A percentile compares a stretch with the other conserved stretches of the same genome.
phyloP scores from a whole-genome alignment of 1,140 invertebrate genomes.

The Gryon sp. region DNA sequence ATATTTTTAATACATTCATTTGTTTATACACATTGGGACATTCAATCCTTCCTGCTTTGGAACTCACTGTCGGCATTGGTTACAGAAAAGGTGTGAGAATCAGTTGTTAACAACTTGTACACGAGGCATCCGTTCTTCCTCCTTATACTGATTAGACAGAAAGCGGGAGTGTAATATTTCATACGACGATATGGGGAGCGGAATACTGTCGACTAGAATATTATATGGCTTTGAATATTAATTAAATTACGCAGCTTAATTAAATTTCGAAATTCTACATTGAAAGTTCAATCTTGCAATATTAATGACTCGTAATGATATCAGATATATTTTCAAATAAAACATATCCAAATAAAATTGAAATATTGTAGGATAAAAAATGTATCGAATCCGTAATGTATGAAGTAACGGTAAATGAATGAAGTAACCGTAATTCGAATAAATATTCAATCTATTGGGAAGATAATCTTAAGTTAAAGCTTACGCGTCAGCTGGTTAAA shows the following conservation, averaged over 20 bases:
- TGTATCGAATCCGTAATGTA: constrained; percentile 27
- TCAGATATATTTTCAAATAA: background rate
- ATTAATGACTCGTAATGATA: too few relatives aligned
- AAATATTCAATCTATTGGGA: constrained; percentile 29
- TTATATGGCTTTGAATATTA: constrained; percentile 40
- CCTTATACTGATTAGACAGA: constrained; percentile 17
- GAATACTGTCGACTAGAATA: constrained; percentile 15
- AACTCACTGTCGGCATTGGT: constrained; percentile 5
- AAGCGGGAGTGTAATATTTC: constrained; percentile 27
- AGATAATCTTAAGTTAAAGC: constrained; percentile 6
- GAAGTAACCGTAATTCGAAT: constrained; percentile 10
- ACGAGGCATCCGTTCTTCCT: constrained; percentile 13
- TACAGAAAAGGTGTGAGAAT: constrained; percentile 15
- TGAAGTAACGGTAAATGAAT: constrained; percentile 23
- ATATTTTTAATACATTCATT: background rate
- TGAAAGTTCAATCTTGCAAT: too few relatives aligned
- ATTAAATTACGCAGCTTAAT: constrained; percentile 21
- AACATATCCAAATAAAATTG: background rate
- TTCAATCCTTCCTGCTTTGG: background rate
- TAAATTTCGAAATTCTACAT: constrained; percentile 21
- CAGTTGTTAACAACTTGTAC: constrained; percentile 21
- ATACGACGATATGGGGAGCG: constrained; percentile 3
- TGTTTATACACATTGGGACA: background rate
- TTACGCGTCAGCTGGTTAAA: background rate
- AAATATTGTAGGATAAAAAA: constrained; percentile 34